Conservation (phyloP, 2,797 vertebrate species). For the Thunnus albacares region DNA sequence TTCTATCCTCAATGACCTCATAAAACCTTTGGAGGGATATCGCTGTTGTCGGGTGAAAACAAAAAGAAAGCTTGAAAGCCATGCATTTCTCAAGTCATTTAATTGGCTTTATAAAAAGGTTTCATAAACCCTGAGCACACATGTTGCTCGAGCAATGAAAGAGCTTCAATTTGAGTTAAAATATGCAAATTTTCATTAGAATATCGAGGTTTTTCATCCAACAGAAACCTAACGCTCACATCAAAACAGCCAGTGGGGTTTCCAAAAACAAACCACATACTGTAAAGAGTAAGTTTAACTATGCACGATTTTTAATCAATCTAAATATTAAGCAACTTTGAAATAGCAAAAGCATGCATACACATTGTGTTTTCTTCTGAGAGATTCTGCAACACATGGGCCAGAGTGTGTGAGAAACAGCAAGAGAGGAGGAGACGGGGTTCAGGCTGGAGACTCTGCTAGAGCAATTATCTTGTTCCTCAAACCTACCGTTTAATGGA, state of each 20-base stretch:
- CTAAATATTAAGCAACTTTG: not conserved
- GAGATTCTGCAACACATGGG: slow-evolving; percentile 45
- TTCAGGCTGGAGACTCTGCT: slow-evolving; percentile 78
- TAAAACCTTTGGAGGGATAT: slow-evolving; percentile 67
- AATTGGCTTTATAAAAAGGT: slow-evolving; percentile 38
- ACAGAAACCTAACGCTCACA: not conserved
- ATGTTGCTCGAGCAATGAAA: slow-evolving; percentile 30
- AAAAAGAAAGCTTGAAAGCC: slow-evolving; percentile 39
- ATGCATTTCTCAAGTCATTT: slow-evolving; percentile 37
- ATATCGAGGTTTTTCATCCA: not conserved
- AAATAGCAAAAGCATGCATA: slow-evolving; percentile 29
- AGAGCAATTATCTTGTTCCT: slow-evolving; percentile 87
- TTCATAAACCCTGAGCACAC: slow-evolving; percentile 16
- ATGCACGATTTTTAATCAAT: not conserved
- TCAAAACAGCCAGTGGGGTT: slow-evolving; percentile 1
- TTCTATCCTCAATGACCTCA: slow-evolving; percentile 62
- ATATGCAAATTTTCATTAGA: slow-evolving; percentile 25
- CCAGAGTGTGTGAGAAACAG: slow-evolving; percentile 59
- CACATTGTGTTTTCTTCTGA: slow-evolving; percentile 31
- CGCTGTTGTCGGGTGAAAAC: slow-evolving; percentile 54
- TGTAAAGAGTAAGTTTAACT: not conserved
- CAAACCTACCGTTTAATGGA: slow-evolving; percentile 83
- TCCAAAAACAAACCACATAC: not conserved
- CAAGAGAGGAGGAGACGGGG: slow-evolving; percentile 46
- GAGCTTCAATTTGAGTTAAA: slow-evolving; percentile 2